phyloP scores from a whole-genome alignment of 2,797 vertebrate species.

The Sebastes taczanowskii region DNA sequence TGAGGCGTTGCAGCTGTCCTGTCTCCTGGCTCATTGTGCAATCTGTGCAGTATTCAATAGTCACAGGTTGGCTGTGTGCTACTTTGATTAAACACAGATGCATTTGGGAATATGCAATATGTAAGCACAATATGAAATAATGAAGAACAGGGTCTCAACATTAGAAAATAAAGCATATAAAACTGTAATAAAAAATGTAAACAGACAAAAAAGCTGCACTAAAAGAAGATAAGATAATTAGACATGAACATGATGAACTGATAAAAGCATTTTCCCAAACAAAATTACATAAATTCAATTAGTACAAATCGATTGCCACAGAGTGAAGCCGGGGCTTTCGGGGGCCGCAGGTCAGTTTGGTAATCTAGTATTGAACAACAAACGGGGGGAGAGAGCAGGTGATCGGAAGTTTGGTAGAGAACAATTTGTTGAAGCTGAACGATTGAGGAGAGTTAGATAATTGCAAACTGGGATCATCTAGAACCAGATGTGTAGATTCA shows the following conservation, averaged over 20 bases:
- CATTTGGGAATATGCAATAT: background rate
- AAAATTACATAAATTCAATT: background rate
- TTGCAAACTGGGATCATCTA: background rate
- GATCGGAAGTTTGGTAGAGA: accelerated
- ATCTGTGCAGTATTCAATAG: background rate
- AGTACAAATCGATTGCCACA: background rate
- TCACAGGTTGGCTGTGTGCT: background rate
- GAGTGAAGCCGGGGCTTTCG: background rate
- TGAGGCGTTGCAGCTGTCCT: background rate
- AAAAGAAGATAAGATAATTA: background rate
- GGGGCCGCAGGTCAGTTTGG: background rate
- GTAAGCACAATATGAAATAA: background rate
- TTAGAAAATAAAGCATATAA: background rate
- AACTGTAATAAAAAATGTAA: too few relatives aligned
- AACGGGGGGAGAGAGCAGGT: background rate
- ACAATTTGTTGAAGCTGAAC: background rate
- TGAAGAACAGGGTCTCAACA: background rate
- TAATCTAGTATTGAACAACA: background rate
- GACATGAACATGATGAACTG: background rate
- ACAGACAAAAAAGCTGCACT: background rate
- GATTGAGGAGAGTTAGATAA: background rate
- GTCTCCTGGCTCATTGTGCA: background rate
- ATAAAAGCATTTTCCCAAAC: background rate
- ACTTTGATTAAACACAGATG: background rate
- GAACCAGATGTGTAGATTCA: background rate